Base-by-base conservation (phyloP, 2,113 vertebrate species). In the Sardina pilchardus region DNA sequence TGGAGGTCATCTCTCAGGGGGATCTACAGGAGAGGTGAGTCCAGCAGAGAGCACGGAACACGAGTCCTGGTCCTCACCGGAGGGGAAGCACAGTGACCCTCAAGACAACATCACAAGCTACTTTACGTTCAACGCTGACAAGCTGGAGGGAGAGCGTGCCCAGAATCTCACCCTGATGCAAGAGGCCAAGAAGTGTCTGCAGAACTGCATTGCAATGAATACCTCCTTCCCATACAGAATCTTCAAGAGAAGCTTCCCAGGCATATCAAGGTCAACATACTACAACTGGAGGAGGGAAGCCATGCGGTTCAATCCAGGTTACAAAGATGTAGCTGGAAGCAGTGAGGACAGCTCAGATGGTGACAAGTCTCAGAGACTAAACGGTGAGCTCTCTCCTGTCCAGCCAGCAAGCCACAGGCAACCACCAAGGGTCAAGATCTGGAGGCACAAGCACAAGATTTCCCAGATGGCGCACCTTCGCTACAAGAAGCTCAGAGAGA, bases 261-360 rank as follows among this genome's bases (percentile, higher is more conserved):
- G 97, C 81, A 98, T 99, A 89, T 99, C 98, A 2, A 95, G 98
- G 63, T 99, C 97, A 1, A 99, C 97, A 16, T 99, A 99, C 88
- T 99, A 99, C 93, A 99, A 99, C 90, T 99, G 98, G 98, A 94
- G 97, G 90, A 96, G 97, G 47, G 98, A 99, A 92, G 98, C 97
- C 16, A 94, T 99, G 92, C 91, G 96, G 50, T 95, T 95, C 75
- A 96, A 92, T 75, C 93, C 96, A 45, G 92, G 93, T 50, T 97
- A 95, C 92, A 97, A 96, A 90, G 91, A 92, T 80, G 88, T 85
- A 0, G 63, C 81, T 0, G 94, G 91, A 43, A 95, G 94, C 90
- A 92, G 93, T 0, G 92, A 94, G 42, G 95, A 95, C 81, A 89
- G 94, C 88, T 93, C 92, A 0, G 94, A 95, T 45, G 91, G 84